Evolutionary conservation across 2,888 invertebrate genomes (phyloP).

Genomic region (Drosophila nr. fundita): DNA sequence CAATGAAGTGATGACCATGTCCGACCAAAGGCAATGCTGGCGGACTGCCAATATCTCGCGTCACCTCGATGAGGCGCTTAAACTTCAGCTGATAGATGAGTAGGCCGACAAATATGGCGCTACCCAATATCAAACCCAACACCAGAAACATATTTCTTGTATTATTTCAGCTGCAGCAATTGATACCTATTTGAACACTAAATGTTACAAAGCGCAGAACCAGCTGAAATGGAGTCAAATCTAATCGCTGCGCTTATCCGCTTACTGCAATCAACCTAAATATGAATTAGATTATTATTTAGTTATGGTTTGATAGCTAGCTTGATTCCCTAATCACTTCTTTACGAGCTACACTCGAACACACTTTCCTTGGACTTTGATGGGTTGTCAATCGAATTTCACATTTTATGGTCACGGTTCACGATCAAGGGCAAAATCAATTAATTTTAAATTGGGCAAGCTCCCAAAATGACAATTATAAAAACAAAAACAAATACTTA

Average conservation of each 20-base stretch:
- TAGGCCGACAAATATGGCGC: constrained; percentile 45
- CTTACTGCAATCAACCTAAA: neutral
- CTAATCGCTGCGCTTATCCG: constrained; percentile 43
- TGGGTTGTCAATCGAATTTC: neutral
- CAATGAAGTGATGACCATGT: constrained; percentile 85
- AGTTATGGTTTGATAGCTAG: neutral
- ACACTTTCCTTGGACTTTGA: neutral
- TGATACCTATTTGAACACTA: constrained; percentile 9
- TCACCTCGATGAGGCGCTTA: constrained; percentile 72
- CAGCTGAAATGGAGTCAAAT: constrained; percentile 15
- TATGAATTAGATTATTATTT: neutral
- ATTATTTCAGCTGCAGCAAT: neutral
- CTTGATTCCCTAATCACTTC: constrained; percentile 35
- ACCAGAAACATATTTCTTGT: constrained; percentile 54
- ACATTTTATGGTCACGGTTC: too few species aligned
- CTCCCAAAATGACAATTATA: neutral
- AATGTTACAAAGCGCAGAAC: neutral
- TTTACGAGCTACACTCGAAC: neutral
- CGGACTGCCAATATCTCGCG: constrained; percentile 75
- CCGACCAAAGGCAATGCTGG: constrained; percentile 86
- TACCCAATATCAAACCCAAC: constrained; percentile 56
- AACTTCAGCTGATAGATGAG: constrained; percentile 74
- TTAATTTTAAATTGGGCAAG: neutral
- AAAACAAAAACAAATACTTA: neutral
- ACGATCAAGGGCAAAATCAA: neutral